Evolutionary conservation across 2,888 invertebrate species (phyloP).

Genomic region (Anthophora plumipes): DNA sequence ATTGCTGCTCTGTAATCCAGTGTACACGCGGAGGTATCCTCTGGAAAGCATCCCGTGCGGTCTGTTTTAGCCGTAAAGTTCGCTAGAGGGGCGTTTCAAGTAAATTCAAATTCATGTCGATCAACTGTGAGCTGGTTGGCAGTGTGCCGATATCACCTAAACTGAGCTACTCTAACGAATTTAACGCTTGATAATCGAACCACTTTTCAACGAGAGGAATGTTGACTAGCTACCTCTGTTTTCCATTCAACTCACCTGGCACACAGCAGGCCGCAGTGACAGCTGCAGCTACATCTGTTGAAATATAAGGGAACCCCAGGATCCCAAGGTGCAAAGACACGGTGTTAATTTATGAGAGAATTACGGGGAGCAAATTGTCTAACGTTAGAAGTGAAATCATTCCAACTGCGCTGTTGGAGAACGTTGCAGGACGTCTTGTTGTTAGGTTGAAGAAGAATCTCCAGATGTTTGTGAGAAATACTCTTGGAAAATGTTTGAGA

Average conservation of each 20-base stretch:
- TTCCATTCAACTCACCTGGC: constrained; percentile 9
- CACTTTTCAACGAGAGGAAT: constrained; percentile 26
- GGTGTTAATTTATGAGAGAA: constrained; percentile 14
- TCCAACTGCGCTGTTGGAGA: background rate
- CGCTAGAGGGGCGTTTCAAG: constrained; percentile 13
- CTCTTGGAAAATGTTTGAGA: too few relatives aligned
- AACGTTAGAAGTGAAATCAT: constrained; percentile 8
- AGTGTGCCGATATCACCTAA: constrained; percentile 38
- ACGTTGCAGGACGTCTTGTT: too few relatives aligned
- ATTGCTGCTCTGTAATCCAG: constrained; percentile 24
- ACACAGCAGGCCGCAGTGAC: constrained; percentile 29
- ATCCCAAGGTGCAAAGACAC: background rate
- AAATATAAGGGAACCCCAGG: constrained; percentile 10
- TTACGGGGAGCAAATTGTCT: background rate
- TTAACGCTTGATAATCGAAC: constrained; percentile 28
- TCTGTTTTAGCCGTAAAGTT: constrained; percentile 30
- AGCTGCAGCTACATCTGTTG: constrained; percentile 40
- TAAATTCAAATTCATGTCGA: constrained; percentile 45
- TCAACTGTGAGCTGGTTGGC: constrained; percentile 29
- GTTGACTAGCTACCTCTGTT: constrained; percentile 6
- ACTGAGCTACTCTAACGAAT: constrained; percentile 34
- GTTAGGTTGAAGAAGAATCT: too few relatives aligned
- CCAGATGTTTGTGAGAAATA: too few relatives aligned
- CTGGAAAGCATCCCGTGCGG: background rate
- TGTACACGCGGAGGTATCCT: constrained; percentile 7